Evolutionary conservation across 2,888 invertebrate species (phyloP), one percentile per base, ranked within the genome.

Genomic region (Philopedon plagiatum): DNA sequence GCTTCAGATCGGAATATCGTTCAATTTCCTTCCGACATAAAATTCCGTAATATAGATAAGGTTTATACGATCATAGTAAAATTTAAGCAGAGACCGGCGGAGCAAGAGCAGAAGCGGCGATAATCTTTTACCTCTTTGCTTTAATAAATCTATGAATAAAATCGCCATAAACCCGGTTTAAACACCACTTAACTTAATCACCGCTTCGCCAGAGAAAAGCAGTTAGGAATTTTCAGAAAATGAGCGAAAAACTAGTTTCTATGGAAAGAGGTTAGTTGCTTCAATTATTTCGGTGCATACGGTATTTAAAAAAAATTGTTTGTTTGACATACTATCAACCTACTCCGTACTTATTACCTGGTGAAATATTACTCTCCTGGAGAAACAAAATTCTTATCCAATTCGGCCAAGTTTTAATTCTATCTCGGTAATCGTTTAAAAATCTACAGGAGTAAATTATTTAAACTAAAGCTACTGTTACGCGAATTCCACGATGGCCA

Each of bases 71-170:
- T 56, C 63, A 34, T 57, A 56, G 65, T 71, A 71, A 71, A 71
- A 71, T 71, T 64, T 60, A 37, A 65, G 64, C 63, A 37, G 23
- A 57, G 23, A 57, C 60, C 54, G 34, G n/a, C n/a, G n/a, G n/a
- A n/a, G n/a, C n/a, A n/a, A n/a, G 44, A 63, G 67, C 37, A 51
- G 54, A 58, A 18, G 18, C 13, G 63, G 58, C 71, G 71, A 74
- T 74, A 70, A 71, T 70, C 74, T 71, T 71, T 64, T 71, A 65
- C 70, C 74, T 71, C 67, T 58, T 67, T 64, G 54, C 65, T 70
- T 74, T 70, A 74, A 71, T 74, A 74, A 74, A 74, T 68, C 74
- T 71, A 63, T 69, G 73, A 73, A 73, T 73, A 71, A 74, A 74
- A 63, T 74, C 51, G 62, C 63, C 74, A 63, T 74, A 66, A 74